These are phyloP conservation scores for Ornithoptera priamus DNA, from an alignment of 2,888 invertebrate genomes.

Conservation along the genomic window DNA sequence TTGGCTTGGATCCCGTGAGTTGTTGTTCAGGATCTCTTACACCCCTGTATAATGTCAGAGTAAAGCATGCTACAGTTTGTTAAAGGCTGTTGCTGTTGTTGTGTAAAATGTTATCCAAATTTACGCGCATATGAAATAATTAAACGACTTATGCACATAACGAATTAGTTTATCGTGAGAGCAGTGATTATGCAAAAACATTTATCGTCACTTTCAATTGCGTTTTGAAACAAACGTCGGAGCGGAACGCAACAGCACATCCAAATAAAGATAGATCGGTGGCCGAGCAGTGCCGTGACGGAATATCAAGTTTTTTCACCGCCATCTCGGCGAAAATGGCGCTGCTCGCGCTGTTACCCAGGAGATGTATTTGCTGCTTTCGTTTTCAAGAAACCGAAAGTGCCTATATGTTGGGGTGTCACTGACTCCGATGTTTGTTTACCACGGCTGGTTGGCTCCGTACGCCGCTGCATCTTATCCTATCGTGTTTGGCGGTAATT, in stretches of 20 bases:
- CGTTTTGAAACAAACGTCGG: conserved; percentile 10
- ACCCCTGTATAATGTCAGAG: too few relatives aligned
- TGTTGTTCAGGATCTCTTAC: too few relatives aligned
- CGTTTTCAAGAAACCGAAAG: conserved; percentile 78
- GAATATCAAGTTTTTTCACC: conserved; percentile 65
- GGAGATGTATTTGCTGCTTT: conserved; percentile 70
- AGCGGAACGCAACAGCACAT: conserved; percentile 31
- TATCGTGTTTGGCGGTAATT: conserved; percentile 66
- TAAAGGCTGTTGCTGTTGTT: too few relatives aligned
- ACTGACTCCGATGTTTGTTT: conserved; percentile 77
- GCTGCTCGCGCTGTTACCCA: conserved; percentile 48
- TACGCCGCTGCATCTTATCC: conserved; percentile 54
- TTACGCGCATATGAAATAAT: too few relatives aligned
- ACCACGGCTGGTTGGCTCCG: conserved; percentile 67
- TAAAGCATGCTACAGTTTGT: too few relatives aligned
- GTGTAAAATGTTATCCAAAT: too few relatives aligned
- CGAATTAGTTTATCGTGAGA: background rate
- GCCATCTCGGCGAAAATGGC: conserved; percentile 69
- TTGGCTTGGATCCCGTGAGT: too few relatives aligned
- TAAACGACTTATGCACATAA: background rate
- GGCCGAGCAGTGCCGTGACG: conserved; percentile 60
- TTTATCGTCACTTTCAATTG: conserved; percentile 27
- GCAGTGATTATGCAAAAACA: conserved; percentile 13
- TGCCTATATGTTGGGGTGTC: conserved; percentile 73
- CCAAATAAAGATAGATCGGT: conserved; percentile 62